Conservation (phyloP, 92 coral and sea anemone genomes). For the Pocillopora meandrina region DNA sequence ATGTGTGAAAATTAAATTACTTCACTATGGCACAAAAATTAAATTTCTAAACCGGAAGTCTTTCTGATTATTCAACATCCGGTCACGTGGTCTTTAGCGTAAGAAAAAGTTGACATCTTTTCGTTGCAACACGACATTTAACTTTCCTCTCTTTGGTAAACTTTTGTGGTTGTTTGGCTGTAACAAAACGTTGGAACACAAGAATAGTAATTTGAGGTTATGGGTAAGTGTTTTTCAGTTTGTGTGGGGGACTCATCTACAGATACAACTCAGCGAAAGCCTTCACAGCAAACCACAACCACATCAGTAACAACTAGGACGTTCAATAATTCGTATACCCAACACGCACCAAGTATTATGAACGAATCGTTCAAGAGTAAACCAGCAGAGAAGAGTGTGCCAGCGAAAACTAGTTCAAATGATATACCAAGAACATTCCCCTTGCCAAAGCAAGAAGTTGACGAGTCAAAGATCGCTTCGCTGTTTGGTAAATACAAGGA, state of each 20-base stretch:
- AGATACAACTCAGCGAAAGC: constrained; percentile 75
- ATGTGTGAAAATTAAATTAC: neutral
- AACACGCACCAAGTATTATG: constrained; percentile 32
- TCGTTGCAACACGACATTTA: constrained; percentile 9
- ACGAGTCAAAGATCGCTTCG: constrained; percentile 75
- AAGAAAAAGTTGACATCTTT: constrained; percentile 53
- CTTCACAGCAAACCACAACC: constrained; percentile 79
- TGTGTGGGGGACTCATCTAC: constrained; percentile 74
- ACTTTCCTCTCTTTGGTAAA: constrained; percentile 13
- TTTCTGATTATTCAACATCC: constrained; percentile 44
- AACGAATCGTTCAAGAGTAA: constrained; percentile 73
- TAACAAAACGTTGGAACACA: constrained; percentile 15
- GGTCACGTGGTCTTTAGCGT: constrained; percentile 85
- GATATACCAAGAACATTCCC: constrained; percentile 79
- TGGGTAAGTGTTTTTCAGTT: constrained; percentile 94
- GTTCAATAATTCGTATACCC: constrained; percentile 39
- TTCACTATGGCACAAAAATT: too few species aligned
- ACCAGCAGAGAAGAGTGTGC: constrained; percentile 73
- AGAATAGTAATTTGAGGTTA: constrained; percentile 64
- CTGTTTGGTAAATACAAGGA: constrained; percentile 95
- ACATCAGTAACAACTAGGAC: constrained; percentile 29
- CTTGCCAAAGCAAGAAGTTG: constrained; percentile 84
- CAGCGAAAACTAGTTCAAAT: constrained; percentile 67
- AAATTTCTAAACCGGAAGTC: constrained; percentile 44
- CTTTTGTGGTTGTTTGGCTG: constrained; percentile 9